These are phyloP conservation scores for Aptenodytes patagonicus DNA, from an alignment of 2,113 vertebrate species.

Conservation along the genomic window DNA sequence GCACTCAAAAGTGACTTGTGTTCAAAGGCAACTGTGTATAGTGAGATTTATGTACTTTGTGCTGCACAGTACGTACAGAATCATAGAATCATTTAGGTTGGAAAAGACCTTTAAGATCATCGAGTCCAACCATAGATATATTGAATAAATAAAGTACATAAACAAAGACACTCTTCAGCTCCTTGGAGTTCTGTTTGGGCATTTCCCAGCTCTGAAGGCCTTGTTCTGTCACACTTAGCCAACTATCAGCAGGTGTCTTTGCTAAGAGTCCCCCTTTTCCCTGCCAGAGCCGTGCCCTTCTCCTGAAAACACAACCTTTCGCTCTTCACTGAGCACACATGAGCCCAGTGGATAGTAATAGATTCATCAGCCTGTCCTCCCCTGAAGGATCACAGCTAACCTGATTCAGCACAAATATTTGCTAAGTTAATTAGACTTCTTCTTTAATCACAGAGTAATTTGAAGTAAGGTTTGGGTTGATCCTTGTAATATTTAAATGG, in stretches of 20 bases:
- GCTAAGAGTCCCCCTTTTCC: background rate
- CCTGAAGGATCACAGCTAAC: background rate
- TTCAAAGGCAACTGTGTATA: background rate
- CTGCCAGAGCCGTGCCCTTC: background rate
- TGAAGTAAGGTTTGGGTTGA: background rate
- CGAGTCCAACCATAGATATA: fast-evolving
- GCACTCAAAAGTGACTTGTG: background rate
- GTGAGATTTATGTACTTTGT: background rate
- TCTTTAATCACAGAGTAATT: background rate
- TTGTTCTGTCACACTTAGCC: background rate
- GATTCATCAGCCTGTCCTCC: background rate
- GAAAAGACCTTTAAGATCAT: background rate
- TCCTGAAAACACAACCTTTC: background rate
- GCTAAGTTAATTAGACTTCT: background rate
- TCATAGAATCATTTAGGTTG: background rate
- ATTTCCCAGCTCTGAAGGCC: background rate
- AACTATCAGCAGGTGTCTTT: background rate
- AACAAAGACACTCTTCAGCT: background rate
- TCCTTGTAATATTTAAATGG: background rate
- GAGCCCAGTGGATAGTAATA: background rate
- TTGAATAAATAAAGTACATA: background rate
- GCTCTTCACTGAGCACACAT: background rate
- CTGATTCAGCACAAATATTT: conserved; percentile 40
- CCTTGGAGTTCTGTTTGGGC: background rate
- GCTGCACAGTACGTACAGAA: background rate